Base-by-base conservation (phyloP, 2,113 vertebrate genomes). In the Cyrtonyx montezumae region DNA sequence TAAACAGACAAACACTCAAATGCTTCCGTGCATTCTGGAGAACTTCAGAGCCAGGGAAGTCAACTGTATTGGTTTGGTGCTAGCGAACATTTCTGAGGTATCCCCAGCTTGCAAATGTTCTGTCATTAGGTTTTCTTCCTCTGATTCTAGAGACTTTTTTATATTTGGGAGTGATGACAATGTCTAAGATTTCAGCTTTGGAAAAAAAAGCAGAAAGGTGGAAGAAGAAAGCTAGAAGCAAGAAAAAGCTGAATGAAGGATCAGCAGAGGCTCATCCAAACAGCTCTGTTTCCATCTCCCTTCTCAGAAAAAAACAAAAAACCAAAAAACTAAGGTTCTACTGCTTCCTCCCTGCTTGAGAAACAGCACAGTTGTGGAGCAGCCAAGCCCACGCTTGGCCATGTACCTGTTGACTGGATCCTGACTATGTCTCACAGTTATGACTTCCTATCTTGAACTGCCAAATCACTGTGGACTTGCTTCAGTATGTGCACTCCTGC, bases 311-410 rank as follows among this genome's bases (percentile, higher is more conserved):
- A 40, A 56, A 53, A 71, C n/a, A n/a, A 37, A 37, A 37, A 37
- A 37, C 37, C n/a, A n/a, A n/a, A n/a, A n/a, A 55, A 28, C 23
- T 32, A 43, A n/a, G 59, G 53, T 11, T 42, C 34, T 53, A 11
- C 22, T 20, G n/a, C n/a, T 32, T 49, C 28, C 43, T 61, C 36
- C 45, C 30, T 48, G 13, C 28, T 65, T 49, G 37, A 87, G 58
- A 66, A 78, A 61, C 25, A 49, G 17, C 5, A n/a, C 43, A 66
- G 37, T 8, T 63, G 59, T 45, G 46, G 21, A 66, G 37, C n/a
- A 61, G 14, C 30, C 18, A 74, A 62, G 42, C 55, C 2, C 2
- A 0, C 7, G 28, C 11, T 26, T 59, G n/a, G 48, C 56, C n/a
- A 40, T 1, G 14, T 25, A 59, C 17, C 32, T 43, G 32, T 20